Evolutionary conservation across 2,888 invertebrate species (phyloP).

Genomic region (Melikaiella ostensackeni): DNA sequence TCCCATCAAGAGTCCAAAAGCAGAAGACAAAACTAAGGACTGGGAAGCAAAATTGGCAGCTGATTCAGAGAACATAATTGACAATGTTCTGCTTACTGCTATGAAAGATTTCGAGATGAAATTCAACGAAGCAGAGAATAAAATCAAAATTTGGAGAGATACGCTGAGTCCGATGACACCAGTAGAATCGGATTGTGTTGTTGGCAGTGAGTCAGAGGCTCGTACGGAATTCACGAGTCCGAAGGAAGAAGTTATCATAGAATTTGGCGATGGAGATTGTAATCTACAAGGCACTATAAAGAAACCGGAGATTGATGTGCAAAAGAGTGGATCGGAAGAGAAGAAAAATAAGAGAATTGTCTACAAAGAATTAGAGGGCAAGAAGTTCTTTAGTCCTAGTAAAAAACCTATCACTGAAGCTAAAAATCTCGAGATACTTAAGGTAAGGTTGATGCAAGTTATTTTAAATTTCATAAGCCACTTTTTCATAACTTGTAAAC

Average conservation of each 20-base stretch:
- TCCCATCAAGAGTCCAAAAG: background rate
- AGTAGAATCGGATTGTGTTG: constrained; percentile 34
- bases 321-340: constrained; percentile 48
- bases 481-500: no score
- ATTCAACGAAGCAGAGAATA: constrained; percentile 50
- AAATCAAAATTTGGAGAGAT: constrained; percentile 69
- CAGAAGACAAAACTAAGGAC: constrained; percentile 36
- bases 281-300: constrained; percentile 18
- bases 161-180: constrained; percentile 51
- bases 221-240: constrained; percentile 33
- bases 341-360: constrained; percentile 48
- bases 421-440: background rate
- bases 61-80: constrained; percentile 44
- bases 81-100: constrained; percentile 47
- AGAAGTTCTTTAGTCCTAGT: constrained; percentile 45
- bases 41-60: constrained; percentile 35
- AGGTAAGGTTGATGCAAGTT: background rate
- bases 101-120: constrained; percentile 43
- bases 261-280: constrained; percentile 60
- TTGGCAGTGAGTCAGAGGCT: constrained; percentile 39
- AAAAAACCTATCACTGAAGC: constrained; percentile 17
- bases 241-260: constrained; percentile 65
- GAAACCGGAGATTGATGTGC: constrained; percentile 42
- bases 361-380: constrained; percentile 46
- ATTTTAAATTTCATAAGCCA: background rate